Percentiles rank a stretch among this genome's conserved stretches.
These are phyloP conservation scores for Bucorvus abyssinicus DNA, from an alignment of 2,797 vertebrate species.

Conservation along the genomic window DNA sequence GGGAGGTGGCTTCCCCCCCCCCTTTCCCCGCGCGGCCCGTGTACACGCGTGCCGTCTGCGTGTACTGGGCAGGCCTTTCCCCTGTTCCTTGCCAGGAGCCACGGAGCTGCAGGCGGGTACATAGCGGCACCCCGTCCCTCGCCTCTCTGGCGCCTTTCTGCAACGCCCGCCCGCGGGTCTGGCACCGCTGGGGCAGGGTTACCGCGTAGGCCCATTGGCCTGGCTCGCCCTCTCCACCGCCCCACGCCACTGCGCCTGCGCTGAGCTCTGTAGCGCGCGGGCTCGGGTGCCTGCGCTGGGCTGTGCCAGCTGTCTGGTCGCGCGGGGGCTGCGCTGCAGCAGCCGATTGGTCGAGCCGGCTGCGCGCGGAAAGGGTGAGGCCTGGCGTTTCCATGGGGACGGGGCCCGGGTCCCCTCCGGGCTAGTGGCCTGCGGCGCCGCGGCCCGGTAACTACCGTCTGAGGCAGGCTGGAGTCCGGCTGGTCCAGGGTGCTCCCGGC, in stretches of 20 bases:
- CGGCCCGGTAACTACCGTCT: fast-evolving
- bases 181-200: too few relatives aligned
- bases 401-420: too few relatives aligned
- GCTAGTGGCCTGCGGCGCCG: background rate
- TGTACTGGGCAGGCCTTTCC: fast-evolving
- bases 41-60: too few relatives aligned
- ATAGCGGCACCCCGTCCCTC: fast-evolving
- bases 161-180: too few relatives aligned
- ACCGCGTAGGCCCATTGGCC: too few relatives aligned
- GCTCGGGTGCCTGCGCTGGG: background rate
- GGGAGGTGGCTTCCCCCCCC: background rate
- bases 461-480: too few relatives aligned
- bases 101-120: background rate
- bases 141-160: too few relatives aligned
- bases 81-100: background rate
- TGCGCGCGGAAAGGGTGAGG: background rate
- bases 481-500: too few relatives aligned
- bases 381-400: background rate
- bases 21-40: too few relatives aligned
- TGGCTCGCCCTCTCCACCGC: too few relatives aligned
- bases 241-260: background rate
- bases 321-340: fast-evolving
- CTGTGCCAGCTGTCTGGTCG: background rate
- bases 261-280: fast-evolving
- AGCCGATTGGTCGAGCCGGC: background rate